A percentile compares a stretch with the other conserved stretches of the same genome.
Evolutionary conservation across 1,140 invertebrate species (phyloP).

Genomic region (Dendrolimus punctatus): DNA sequence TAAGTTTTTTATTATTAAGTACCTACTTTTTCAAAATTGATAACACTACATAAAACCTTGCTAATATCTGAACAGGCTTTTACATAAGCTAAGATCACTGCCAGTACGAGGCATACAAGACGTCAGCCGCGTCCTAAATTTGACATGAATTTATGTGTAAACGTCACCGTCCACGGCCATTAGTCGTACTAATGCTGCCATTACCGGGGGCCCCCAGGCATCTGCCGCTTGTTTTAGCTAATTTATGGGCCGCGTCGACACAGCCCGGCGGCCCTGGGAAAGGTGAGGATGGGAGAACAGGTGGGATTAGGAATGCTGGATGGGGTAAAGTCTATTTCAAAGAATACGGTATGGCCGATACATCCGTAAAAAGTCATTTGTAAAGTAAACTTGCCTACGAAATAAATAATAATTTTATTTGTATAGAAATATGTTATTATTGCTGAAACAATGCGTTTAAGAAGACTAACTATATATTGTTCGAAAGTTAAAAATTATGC

Average conservation of each 20-base stretch:
- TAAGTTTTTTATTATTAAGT: no score
- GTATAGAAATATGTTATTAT: no score
- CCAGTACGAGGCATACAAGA: not conserved
- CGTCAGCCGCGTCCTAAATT: slow-evolving; percentile 42
- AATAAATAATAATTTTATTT: no score
- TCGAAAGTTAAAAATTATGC: no score
- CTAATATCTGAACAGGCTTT: no score
- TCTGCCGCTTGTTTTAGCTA: slow-evolving; percentile 68
- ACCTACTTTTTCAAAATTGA: slow-evolving; percentile 1
- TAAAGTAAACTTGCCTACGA: no score
- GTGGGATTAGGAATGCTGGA: slow-evolving; percentile 6
- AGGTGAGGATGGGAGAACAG: slow-evolving; percentile 21
- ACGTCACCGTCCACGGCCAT: slow-evolving; percentile 62
- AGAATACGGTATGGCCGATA: not conserved
- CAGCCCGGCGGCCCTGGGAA: slow-evolving; percentile 27
- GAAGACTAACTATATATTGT: no score
- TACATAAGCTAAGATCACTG: no score
- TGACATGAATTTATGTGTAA: slow-evolving; percentile 66
- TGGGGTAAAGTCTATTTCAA: slow-evolving; percentile 2
- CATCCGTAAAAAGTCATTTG: no score
- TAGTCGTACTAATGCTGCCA: slow-evolving; percentile 64
- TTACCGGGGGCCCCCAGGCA: slow-evolving; percentile 49
- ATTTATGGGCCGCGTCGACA: slow-evolving; percentile 56
- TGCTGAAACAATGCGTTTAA: no score
- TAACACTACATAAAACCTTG: not conserved